Evolutionary conservation across 2,888 invertebrate genomes (phyloP).

Genomic region (Euzophera pinguis): DNA sequence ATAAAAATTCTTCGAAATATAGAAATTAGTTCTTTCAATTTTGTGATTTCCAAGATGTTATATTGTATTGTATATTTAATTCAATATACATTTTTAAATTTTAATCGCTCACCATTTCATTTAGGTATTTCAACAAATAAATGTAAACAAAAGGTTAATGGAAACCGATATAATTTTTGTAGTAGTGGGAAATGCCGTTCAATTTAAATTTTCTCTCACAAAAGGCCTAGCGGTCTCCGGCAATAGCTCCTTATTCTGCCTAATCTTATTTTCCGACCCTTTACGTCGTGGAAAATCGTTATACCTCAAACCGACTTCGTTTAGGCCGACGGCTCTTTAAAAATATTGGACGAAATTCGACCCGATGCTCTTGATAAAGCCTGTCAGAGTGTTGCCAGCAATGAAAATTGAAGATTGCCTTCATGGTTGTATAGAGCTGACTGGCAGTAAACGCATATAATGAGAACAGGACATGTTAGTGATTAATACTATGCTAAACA

Average conservation of each 20-base stretch:
- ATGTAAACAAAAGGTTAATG: slow-evolving; percentile 1
- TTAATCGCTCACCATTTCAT: too few species aligned
- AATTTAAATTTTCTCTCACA: slow-evolving; percentile 52
- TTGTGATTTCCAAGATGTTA: too few species aligned
- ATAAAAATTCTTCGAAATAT: too few species aligned
- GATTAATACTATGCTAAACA: too few species aligned
- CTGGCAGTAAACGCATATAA: neutral
- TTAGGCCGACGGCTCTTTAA: slow-evolving; percentile 23
- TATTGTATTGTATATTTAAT: too few species aligned
- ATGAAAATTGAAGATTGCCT: slow-evolving; percentile 1
- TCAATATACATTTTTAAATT: too few species aligned
- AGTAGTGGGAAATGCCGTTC: slow-evolving; percentile 14
- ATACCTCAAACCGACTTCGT: slow-evolving; percentile 34
- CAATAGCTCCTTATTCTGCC: slow-evolving; percentile 43
- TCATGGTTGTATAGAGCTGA: neutral
- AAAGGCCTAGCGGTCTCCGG: slow-evolving; percentile 38
- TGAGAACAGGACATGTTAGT: neutral
- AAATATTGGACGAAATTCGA: slow-evolving; percentile 23
- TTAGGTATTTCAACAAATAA: neutral
- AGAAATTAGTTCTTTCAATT: too few species aligned
- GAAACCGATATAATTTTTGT: neutral
- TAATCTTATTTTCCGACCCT: slow-evolving; percentile 50
- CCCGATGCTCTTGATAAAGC: slow-evolving; percentile 13
- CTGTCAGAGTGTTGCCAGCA: slow-evolving; percentile 12
- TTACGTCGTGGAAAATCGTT: slow-evolving; percentile 42